phyloP scores from a whole-genome alignment of 2,888 invertebrate genomes.

The Salpingus planirostris region DNA sequence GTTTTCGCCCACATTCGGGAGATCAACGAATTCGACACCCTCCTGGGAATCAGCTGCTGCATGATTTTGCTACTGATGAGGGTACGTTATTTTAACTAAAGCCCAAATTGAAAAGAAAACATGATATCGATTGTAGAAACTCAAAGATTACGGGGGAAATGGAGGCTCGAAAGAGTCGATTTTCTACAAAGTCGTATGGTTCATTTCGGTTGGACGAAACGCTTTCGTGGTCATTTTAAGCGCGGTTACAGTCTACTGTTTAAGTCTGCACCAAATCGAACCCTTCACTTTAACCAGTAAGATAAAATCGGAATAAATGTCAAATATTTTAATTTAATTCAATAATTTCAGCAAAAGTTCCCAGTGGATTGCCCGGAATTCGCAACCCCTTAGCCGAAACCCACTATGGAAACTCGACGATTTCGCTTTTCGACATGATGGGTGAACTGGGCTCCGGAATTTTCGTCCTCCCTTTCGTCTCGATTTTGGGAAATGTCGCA shows the following conservation, averaged over 20 bases:
- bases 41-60: constrained; percentile 55
- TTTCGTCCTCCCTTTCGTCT: constrained; percentile 60
- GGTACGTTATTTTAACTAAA: constrained; percentile 38
- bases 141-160: constrained; percentile 48
- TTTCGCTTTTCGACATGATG: constrained; percentile 50
- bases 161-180: no score
- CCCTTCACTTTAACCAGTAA: constrained; percentile 56
- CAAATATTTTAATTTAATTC: neutral
- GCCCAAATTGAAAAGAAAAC: neutral
- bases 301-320: constrained; percentile 2
- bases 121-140: constrained; percentile 38
- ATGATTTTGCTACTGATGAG: constrained; percentile 50
- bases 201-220: constrained; percentile 58
- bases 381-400: constrained; percentile 41
- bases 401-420: constrained; percentile 36
- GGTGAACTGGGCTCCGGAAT: constrained; percentile 52
- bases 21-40: constrained; percentile 49
- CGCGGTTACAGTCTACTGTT: constrained; percentile 48
- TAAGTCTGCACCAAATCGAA: constrained; percentile 42
- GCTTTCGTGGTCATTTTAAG: constrained; percentile 59
- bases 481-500: constrained; percentile 66
- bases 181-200: constrained; percentile 48
- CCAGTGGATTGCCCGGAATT: constrained; percentile 47
- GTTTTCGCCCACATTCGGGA: constrained; percentile 46
- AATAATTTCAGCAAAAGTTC: constrained; percentile 10